A percentile compares a stretch with the other conserved stretches of the same genome.
Conservation (phyloP, 2,113 vertebrate species). For the Phylloscopus trochilus region DNA sequence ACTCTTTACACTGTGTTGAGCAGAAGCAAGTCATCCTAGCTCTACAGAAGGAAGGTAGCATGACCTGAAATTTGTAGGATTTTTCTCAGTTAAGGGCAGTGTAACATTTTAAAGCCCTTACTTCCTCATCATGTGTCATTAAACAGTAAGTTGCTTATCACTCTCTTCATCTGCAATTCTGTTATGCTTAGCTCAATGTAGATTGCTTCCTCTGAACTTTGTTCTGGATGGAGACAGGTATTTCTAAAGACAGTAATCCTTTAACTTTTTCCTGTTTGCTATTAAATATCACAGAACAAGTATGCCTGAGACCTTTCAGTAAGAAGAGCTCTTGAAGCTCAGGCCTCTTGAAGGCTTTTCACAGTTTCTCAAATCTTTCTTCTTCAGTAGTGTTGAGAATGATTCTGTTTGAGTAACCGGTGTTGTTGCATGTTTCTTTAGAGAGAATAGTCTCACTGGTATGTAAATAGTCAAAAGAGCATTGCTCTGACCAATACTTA, state of each 20-base stretch:
- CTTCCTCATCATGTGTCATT: background rate
- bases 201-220: conserved; percentile 22
- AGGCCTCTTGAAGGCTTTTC: background rate
- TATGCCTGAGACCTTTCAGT: background rate
- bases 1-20: background rate
- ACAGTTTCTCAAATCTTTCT: background rate
- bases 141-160: background rate
- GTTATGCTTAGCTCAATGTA: background rate
- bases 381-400: background rate
- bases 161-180: background rate
- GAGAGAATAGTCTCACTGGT: background rate
- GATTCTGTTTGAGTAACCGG: background rate
- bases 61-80: background rate
- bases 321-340: background rate
- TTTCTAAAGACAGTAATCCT: background rate
- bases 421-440: background rate
- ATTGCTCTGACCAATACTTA: background rate
- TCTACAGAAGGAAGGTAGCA: background rate
- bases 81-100: background rate
- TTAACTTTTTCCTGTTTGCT: background rate
- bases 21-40: background rate
- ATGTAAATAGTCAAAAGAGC: background rate
- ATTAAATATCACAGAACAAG: background rate
- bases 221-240: background rate
- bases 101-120: background rate